Evolutionary conservation across 2,797 vertebrate species (phyloP), one percentile per base, ranked within the genome.

Genomic region (Pseudopleuronectes americanus): DNA sequence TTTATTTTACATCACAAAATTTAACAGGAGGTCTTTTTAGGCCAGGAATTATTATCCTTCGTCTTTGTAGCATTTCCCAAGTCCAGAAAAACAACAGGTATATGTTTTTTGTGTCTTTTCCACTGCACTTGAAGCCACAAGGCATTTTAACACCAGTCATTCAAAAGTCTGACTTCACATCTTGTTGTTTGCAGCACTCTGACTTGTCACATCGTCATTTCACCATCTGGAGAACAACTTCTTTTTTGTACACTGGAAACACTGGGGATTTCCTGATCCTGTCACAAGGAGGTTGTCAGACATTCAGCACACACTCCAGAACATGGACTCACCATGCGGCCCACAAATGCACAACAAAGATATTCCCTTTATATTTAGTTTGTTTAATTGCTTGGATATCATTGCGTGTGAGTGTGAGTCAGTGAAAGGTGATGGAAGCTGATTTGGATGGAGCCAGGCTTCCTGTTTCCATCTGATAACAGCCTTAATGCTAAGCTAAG

Each of bases 141-240:
- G 17, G 10, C 33, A 47, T 22, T 53, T 59, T 57, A 22, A 55
- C 64, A 55, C 55, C 62, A 65, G 53, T 61, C 57, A 47, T 28
- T 78, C 55, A 47, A 47, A 10, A 43, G 36, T 53, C 47, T 13
- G 38, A 59, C 26, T 65, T 76, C 57, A 70, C 56, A 60, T 62
- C 36, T 54, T 45, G 31, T 54, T 45, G 24, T 56, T 71, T 52
- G n/a, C 43, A 66, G 38, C n/a, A 21, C 43, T 67, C 33, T 41
- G 55, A 76, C 59, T 38, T 62, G 67, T 66, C 52, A 63, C 68
- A 63, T 56, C 56, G 28, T 24, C 43, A 61, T 51, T 53, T 79
- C 14, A 33, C 26, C 53, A 49, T 65, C 41, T 60, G 23, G 77
- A 54, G 21, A 64, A 12, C 19, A 52, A 36, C 24, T n/a, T n/a